phyloP scores from a whole-genome alignment of 2,888 invertebrate species.

The Tetragonisca angustula region DNA sequence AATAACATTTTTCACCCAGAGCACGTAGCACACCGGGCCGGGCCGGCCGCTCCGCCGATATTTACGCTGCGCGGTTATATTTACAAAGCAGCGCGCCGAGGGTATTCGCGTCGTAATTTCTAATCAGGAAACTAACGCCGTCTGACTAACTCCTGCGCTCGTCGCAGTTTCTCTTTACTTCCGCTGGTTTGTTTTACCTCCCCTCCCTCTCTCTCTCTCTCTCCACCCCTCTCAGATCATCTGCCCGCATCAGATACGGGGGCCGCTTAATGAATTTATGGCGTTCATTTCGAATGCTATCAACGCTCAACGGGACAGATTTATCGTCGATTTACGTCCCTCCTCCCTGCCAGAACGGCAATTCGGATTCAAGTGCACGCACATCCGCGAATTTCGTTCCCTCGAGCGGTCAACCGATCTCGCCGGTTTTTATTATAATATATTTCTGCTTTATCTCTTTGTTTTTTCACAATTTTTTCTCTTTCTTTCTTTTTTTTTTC shows the following conservation, averaged over 20 bases:
- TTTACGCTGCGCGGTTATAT: not conserved
- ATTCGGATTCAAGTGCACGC: conserved; percentile 50
- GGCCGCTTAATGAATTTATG: conserved; percentile 70
- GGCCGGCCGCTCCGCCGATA: no score
- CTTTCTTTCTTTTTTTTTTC: not conserved
- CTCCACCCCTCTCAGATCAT: conserved; percentile 60
- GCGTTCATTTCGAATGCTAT: conserved; percentile 66
- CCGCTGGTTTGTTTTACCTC: conserved; percentile 11
- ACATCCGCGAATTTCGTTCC: conserved; percentile 13
- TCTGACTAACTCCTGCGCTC: conserved; percentile 11
- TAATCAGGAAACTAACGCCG: conserved; percentile 46
- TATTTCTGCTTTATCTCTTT: not conserved
- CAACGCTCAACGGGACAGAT: conserved; percentile 63
- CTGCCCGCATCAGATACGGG: conserved; percentile 62
- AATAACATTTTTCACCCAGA: not conserved
- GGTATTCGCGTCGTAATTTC: conserved; percentile 29
- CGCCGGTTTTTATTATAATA: not conserved
- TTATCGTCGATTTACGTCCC: conserved; percentile 66
- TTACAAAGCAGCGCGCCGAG: not conserved
- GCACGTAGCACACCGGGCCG: not conserved
- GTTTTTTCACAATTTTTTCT: not conserved
- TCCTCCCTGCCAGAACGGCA: conserved; percentile 36
- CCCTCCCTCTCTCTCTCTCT: no score
- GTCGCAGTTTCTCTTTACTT: conserved; percentile 4
- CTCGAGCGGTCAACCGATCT: not conserved